A percentile compares a stretch with the other conserved stretches of the same genome.
These are phyloP conservation scores for Bettongia penicillata DNA, from an alignment of 2,113 vertebrate species.

Conservation along the genomic window DNA sequence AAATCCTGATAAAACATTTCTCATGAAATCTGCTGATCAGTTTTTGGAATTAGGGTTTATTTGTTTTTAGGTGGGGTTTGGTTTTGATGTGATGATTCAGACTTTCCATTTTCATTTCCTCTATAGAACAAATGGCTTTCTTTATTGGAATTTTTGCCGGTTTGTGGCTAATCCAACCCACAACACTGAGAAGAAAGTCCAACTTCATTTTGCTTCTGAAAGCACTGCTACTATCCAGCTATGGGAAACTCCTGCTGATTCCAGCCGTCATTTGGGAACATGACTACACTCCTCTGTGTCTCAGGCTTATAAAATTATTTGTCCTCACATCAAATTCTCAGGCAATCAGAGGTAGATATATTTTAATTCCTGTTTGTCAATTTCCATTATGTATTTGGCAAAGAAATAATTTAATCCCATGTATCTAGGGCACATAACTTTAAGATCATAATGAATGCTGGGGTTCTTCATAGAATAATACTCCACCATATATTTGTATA, in stretches of 20 bases:
- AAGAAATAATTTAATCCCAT: background rate
- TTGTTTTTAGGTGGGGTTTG: background rate
- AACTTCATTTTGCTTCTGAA: conserved; percentile 89
- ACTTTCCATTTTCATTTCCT: conserved; percentile 67
- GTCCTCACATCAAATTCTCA: conserved; percentile 96
- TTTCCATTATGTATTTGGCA: background rate
- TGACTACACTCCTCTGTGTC: conserved; percentile 93
- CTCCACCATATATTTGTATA: background rate
- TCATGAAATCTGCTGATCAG: background rate
- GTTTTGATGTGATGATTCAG: conserved; percentile 31
- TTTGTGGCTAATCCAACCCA: conserved; percentile 83
- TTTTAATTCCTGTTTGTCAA: background rate
- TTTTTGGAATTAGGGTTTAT: background rate
- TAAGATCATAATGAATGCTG: background rate
- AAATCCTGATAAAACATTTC: background rate
- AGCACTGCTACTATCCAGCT: conserved; percentile 94
- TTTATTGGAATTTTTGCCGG: conserved; percentile 88
- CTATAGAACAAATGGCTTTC: conserved; percentile 92
- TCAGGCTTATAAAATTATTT: conserved; percentile 94
- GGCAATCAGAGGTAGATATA: conserved; percentile 90
- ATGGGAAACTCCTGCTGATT: conserved; percentile 96
- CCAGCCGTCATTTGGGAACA: conserved; percentile 98
- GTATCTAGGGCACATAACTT: background rate
- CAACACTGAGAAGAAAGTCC: conserved; percentile 72
- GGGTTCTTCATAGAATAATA: background rate